A percentile compares a stretch with the other conserved stretches of the same genome.
phyloP scores from a whole-genome alignment of 2,113 vertebrate species.

The Stomatorhinus ivindoensis region DNA sequence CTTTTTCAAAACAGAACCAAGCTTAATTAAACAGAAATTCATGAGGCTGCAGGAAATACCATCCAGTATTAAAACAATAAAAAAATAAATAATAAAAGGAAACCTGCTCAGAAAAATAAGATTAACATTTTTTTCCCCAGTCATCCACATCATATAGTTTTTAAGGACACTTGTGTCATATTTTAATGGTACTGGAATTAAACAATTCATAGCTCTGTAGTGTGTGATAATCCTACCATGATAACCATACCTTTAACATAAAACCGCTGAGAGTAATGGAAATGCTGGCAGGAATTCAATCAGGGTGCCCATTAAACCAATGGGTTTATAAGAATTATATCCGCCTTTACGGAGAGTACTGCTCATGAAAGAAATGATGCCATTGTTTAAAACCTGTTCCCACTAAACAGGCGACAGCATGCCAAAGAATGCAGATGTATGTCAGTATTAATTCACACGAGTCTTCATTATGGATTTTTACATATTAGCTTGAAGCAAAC shows the following conservation, averaged over 20 bases:
- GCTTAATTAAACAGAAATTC: background rate
- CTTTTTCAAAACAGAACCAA: background rate
- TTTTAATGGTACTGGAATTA: background rate
- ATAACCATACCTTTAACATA: background rate
- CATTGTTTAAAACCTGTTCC: background rate
- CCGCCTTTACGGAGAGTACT: background rate
- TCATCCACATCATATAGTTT: background rate
- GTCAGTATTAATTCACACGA: background rate
- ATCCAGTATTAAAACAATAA: background rate
- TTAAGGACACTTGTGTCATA: background rate
- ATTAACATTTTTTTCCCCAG: background rate
- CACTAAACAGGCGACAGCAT: background rate
- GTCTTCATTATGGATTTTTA: background rate
- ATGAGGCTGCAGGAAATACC: background rate
- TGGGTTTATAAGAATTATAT: background rate
- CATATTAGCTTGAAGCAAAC: background rate
- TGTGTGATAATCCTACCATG: background rate
- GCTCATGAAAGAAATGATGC: background rate
- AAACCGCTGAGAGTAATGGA: background rate
- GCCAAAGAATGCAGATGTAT: background rate
- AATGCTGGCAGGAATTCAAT: background rate
- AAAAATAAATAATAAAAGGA: background rate
- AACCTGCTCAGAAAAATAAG: background rate
- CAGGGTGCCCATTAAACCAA: background rate
- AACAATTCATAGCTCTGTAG: background rate